Base-by-base conservation (phyloP, 1,140 invertebrate species). In the Trichonephila clavipes region DNA sequence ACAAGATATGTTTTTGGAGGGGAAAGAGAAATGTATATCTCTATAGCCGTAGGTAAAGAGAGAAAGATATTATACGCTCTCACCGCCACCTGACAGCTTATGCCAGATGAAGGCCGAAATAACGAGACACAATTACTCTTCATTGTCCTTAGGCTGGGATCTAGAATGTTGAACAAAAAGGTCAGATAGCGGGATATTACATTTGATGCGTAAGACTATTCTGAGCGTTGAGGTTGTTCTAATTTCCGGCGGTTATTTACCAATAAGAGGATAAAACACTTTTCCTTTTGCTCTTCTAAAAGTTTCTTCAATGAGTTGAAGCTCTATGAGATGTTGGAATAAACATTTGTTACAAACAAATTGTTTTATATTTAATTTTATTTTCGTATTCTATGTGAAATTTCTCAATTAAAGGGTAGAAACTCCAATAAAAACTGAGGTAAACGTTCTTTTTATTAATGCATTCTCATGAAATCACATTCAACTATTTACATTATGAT, bases 231-330 rank as follows among this genome's bases (percentile, higher is more conserved):
- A 85, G 83, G 83, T 85, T 85, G 40, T 51, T 85, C 58, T 85
- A 85, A 85, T 85, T 85, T 85, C 83, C 83, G 83, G 24, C 58
- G 58, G 83, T 85, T 51, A 85, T 59, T 85, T 85, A 59, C 83
- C 83, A 85, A 85, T 85, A 85, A 85, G 51, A 24, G 83, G 83
- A 85, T 61, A 24, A 85, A 61, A 85, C 28, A 24, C 59, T 85
- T 85, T 19, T 19, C 51, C 28, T 3, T 10, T 3, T 12, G 51
- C 83, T 61, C 21, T 59, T 59, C 44, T n/a, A 21, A 59, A 85
- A 85, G 83, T 28, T n/a, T 0, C 34, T 40, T 77, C 3, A 12
- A 77, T 77, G 16, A 18, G 16, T 34, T 7, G 72, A 24, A 19
- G 72, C 34, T 77, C 16, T 7, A 77, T 24, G 34, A 34, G 28